Percentiles rank a stretch among this genome's conserved stretches.
Evolutionary conservation across 2,113 vertebrate genomes (phyloP).

Genomic region (Ciconia boyciana): DNA sequence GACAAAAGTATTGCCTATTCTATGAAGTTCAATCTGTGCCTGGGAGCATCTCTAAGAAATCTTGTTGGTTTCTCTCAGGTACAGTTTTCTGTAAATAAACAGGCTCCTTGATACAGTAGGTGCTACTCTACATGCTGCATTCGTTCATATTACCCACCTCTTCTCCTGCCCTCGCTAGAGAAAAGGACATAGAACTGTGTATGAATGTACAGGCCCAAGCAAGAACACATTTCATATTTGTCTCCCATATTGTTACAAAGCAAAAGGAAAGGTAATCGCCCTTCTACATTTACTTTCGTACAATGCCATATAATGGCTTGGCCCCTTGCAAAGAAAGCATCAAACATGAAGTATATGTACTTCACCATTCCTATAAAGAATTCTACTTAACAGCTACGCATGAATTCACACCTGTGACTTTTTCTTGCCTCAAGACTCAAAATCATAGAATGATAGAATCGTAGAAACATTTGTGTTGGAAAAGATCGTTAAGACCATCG

Average conservation of each 20-base stretch:
- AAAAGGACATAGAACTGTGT: background rate
- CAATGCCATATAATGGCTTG: background rate
- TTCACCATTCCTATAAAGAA: background rate
- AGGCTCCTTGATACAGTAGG: background rate
- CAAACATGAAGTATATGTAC: background rate
- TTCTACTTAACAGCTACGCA: background rate
- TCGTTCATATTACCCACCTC: fast-evolving
- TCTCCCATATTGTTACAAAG: background rate
- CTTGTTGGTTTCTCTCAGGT: background rate
- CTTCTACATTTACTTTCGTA: background rate
- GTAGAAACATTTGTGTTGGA: too few species aligned
- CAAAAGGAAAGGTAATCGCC: background rate
- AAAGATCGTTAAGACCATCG: too few species aligned
- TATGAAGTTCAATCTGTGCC: background rate
- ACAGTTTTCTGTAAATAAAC: background rate
- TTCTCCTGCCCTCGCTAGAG: background rate
- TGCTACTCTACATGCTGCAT: background rate
- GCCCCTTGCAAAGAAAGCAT: background rate
- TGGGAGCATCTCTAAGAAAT: background rate
- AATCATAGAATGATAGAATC: background rate
- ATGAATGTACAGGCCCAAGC: background rate
- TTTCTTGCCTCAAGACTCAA: background rate
- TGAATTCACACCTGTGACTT: background rate
- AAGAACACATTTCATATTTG: background rate
- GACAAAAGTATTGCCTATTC: background rate